These are phyloP conservation scores for Sinotaia quadrata DNA, from an alignment of 2,888 invertebrate genomes.

Conservation along the genomic window DNA sequence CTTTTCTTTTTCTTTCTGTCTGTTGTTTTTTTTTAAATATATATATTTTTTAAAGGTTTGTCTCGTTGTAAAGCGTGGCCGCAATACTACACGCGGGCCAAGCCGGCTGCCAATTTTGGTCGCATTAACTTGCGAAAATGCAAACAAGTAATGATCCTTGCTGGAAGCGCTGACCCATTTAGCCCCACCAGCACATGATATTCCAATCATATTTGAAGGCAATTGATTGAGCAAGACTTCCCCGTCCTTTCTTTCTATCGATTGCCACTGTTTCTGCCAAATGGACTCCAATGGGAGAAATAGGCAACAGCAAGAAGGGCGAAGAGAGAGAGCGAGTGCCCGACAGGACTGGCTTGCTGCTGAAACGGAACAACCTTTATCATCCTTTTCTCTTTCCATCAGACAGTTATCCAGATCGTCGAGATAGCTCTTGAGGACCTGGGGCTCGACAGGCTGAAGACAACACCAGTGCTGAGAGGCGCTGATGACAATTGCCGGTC, in stretches of 20 bases:
- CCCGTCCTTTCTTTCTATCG: conserved; percentile 21
- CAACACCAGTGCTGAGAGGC: no score
- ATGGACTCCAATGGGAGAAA: neutral
- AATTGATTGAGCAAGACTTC: conserved; percentile 32
- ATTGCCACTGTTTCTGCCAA: conserved; percentile 11
- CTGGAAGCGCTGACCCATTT: conserved; percentile 32
- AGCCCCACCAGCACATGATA: conserved; percentile 35
- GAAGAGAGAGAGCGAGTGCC: neutral
- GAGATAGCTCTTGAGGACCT: no score
- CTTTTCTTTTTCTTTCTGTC: neutral
- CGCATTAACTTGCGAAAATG: conserved; percentile 24
- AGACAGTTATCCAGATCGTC: no score
- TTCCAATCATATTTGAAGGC: conserved; percentile 35
- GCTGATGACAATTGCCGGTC: no score
- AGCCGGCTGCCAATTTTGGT: conserved; percentile 4
- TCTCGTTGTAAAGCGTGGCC: neutral
- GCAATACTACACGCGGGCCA: neutral
- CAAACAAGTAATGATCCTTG: conserved; percentile 29
- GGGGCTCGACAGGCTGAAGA: no score
- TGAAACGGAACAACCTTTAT: no score
- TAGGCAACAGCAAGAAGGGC: neutral
- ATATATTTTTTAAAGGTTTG: neutral
- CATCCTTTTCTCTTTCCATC: no score
- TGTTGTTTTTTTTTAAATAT: neutral
- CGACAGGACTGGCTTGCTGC: no score